Conservation (phyloP, 2,888 invertebrate species). For the Drosophila austrosaltans region DNA sequence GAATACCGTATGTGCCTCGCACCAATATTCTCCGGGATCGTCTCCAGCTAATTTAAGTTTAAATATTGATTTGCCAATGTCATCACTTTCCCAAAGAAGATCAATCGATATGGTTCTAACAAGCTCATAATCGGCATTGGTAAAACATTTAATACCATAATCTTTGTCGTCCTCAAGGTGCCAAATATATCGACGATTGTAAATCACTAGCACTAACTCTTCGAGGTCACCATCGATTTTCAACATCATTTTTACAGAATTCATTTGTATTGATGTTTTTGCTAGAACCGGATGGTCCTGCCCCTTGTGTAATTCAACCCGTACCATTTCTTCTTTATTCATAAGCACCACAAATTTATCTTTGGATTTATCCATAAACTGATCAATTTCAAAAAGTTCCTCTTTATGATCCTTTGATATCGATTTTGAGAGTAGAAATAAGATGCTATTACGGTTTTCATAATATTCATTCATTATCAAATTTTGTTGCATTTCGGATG, state of each 20-base stretch:
- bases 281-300: constrained; percentile 49
- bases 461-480: constrained; percentile 62
- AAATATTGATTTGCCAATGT: constrained; percentile 82
- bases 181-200: constrained; percentile 85
- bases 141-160: constrained; percentile 86
- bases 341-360: constrained; percentile 58
- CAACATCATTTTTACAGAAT: constrained; percentile 61
- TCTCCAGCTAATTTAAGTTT: constrained; percentile 84
- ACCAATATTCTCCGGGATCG: constrained; percentile 87
- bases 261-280: constrained; percentile 37
- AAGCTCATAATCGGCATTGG: constrained; percentile 85
- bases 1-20: constrained; percentile 85
- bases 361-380: constrained; percentile 30
- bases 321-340: constrained; percentile 53
- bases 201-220: constrained; percentile 84
- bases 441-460: constrained; percentile 55
- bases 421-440: constrained; percentile 47
- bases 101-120: constrained; percentile 84
- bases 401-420: constrained; percentile 32
- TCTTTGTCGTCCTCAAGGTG: constrained; percentile 64
- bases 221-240: constrained; percentile 53
- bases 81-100: constrained; percentile 74
- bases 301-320: constrained; percentile 32
- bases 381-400: constrained; percentile 45
- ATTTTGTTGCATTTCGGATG: constrained; percentile 4